phyloP scores from a whole-genome alignment of 37 sponge, comb jelly and placozoan species.

The Ephydatia muelleri region DNA sequence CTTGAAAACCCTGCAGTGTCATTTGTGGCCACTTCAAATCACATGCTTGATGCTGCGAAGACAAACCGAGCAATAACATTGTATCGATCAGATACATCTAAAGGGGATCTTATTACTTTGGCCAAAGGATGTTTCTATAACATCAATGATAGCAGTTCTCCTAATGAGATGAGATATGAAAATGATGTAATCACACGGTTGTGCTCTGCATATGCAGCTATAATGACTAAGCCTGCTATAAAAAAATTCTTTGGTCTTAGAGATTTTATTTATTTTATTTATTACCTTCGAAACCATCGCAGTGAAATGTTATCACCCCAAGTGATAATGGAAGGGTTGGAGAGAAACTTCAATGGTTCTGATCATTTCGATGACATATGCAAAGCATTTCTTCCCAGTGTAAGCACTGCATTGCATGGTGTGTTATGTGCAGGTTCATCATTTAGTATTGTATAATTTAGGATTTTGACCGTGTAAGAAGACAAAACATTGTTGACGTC shows the following conservation, averaged over 20 bases:
- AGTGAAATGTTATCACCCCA: too few relatives aligned
- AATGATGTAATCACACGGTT: background rate
- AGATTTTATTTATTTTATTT: conserved; percentile 69
- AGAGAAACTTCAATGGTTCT: conserved; percentile 75
- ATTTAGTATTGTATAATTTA: background rate
- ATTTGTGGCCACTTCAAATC: conserved; percentile 67
- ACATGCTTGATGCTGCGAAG: conserved; percentile 65
- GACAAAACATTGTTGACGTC: conserved; percentile 49
- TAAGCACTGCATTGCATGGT: conserved; percentile 14
- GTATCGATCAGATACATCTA: conserved; percentile 24
- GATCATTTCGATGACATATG: conserved; percentile 3
- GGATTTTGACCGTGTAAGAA: conserved; percentile 12
- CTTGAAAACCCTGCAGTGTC: conserved; percentile 54
- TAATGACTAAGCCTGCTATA: background rate
- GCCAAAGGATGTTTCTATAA: conserved; percentile 31
- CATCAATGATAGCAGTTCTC: background rate
- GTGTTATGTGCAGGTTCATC: background rate
- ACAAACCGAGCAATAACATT: conserved; percentile 53
- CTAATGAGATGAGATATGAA: background rate
- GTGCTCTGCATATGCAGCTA: background rate
- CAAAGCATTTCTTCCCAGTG: background rate
- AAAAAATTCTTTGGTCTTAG: conserved; percentile 62
- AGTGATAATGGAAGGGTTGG: conserved; percentile 26
- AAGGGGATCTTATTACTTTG: conserved; percentile 22
- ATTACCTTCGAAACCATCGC: background rate